Conservation (phyloP, 2,797 vertebrate genomes). For the Menidia menidia region DNA sequence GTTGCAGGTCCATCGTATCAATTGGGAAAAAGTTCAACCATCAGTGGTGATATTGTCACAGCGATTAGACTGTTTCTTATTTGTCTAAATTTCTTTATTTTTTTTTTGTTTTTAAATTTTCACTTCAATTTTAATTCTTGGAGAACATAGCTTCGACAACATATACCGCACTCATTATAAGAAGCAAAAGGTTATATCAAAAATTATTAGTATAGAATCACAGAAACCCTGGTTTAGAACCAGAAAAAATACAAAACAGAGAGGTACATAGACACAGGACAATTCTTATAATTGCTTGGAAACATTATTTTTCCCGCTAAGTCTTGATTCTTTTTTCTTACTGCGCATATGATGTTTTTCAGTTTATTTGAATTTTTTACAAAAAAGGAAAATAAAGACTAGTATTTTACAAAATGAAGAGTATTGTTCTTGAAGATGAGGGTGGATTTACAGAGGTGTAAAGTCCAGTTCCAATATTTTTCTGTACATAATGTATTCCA, state of each 20-base stretch:
- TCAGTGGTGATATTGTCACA: constrained; percentile 89
- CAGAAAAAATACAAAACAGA: constrained; percentile 99
- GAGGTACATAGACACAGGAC: constrained; percentile 99
- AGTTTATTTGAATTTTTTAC: constrained; percentile 85
- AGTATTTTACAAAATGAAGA: constrained; percentile 99
- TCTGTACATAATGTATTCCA: constrained; percentile 98
- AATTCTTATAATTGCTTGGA: constrained; percentile 99
- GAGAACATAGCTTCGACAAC: constrained; percentile 99
- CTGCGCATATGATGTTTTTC: constrained; percentile 97
- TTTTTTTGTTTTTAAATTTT: constrained; percentile 94
- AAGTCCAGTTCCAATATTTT: constrained; percentile 90
- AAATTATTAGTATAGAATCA: constrained; percentile 99
- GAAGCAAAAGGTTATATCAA: constrained; percentile 99
- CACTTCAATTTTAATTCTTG: constrained; percentile 99
- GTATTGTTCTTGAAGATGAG: constrained; percentile 92
- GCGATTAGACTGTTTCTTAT: constrained; percentile 91
- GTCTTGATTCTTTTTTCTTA: constrained; percentile 93
- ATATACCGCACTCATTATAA: constrained; percentile 99
- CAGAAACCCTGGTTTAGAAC: constrained; percentile 99
- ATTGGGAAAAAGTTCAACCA: constrained; percentile 85
- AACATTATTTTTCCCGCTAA: constrained; percentile 97
- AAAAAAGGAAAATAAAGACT: constrained; percentile 99
- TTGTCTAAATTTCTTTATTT: constrained; percentile 99
- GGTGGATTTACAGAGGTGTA: constrained; percentile 91
- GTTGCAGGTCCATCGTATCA: constrained; percentile 86